Percentiles rank a stretch among this genome's conserved stretches.
Evolutionary conservation across 2,888 invertebrate genomes (phyloP).

Genomic region (Drosophila kambysellisi): DNA sequence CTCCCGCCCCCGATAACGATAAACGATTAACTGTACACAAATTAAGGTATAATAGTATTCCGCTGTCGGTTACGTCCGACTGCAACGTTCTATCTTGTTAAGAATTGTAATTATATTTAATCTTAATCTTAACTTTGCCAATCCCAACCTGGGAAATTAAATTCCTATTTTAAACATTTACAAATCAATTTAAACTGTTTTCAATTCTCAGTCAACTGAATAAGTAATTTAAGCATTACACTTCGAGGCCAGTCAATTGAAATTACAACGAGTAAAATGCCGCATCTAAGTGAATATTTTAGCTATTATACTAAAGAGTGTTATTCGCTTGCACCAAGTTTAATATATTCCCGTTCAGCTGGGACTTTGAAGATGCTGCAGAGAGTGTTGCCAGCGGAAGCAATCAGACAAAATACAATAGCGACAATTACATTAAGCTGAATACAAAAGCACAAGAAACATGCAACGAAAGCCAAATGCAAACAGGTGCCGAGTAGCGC

Average conservation of each 20-base stretch:
- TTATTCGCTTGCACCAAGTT: neutral
- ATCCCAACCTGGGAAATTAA: neutral
- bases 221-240: neutral
- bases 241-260: neutral
- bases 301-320: neutral
- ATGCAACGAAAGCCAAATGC: slow-evolving; percentile 44
- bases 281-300: neutral
- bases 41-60: no score
- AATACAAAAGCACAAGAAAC: slow-evolving; percentile 45
- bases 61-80: no score
- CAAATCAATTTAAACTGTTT: no score
- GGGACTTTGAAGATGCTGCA: slow-evolving; percentile 6
- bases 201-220: neutral
- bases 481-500: slow-evolving; percentile 65
- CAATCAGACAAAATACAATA: slow-evolving; percentile 67
- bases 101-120: neutral
- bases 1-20: no score
- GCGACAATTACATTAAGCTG: slow-evolving; percentile 70
- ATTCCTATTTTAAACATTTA: neutral
- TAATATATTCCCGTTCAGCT: slow-evolving; percentile 10
- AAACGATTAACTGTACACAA: no score
- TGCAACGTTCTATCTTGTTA: no score
- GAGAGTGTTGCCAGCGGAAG: slow-evolving; percentile 53
- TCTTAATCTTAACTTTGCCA: neutral
- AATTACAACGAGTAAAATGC: neutral